Conservation (phyloP, 2,888 invertebrate species). For the Yponomeuta evonymella region DNA sequence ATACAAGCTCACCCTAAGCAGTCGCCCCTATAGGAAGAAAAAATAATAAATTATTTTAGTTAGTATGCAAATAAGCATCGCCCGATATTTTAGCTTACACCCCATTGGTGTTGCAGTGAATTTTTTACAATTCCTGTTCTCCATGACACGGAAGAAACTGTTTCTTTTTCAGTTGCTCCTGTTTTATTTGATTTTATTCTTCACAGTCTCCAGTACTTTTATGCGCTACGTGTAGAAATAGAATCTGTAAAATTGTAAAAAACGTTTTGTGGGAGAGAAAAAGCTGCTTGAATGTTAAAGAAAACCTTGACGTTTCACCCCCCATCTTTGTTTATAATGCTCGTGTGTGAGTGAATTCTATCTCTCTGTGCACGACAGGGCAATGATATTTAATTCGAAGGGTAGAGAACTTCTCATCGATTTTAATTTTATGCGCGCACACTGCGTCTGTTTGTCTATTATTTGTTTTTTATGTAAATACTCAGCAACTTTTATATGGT, state of each 20-base stretch:
- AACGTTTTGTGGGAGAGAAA: too few species aligned
- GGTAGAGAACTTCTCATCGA: slow-evolving; percentile 71
- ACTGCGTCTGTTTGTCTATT: slow-evolving; percentile 63
- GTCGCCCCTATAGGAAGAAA: slow-evolving; percentile 65
- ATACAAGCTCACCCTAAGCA: slow-evolving; percentile 58
- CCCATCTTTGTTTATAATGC: slow-evolving; percentile 22
- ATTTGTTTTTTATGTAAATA: slow-evolving; percentile 76
- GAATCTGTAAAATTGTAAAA: too few species aligned
- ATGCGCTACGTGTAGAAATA: neutral
- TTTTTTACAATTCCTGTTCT: slow-evolving; percentile 57
- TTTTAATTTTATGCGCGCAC: slow-evolving; percentile 76
- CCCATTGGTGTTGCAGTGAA: slow-evolving; percentile 56
- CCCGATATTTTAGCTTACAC: slow-evolving; percentile 70
- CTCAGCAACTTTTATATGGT: slow-evolving; percentile 60
- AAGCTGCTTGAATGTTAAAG: neutral
- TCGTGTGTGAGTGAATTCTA: slow-evolving; percentile 32
- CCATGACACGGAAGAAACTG: slow-evolving; percentile 55
- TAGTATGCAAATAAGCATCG: slow-evolving; percentile 74
- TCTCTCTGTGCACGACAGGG: slow-evolving; percentile 51
- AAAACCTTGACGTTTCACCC: slow-evolving; percentile 16
- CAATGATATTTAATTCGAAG: slow-evolving; percentile 75
- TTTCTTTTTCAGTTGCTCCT: slow-evolving; percentile 5
- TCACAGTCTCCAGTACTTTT: neutral
- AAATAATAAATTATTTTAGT: slow-evolving; percentile 77
- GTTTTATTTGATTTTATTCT: neutral